These are phyloP conservation scores for Philaethria dido DNA, from an alignment of 2,888 invertebrate genomes.

Conservation along the genomic window DNA sequence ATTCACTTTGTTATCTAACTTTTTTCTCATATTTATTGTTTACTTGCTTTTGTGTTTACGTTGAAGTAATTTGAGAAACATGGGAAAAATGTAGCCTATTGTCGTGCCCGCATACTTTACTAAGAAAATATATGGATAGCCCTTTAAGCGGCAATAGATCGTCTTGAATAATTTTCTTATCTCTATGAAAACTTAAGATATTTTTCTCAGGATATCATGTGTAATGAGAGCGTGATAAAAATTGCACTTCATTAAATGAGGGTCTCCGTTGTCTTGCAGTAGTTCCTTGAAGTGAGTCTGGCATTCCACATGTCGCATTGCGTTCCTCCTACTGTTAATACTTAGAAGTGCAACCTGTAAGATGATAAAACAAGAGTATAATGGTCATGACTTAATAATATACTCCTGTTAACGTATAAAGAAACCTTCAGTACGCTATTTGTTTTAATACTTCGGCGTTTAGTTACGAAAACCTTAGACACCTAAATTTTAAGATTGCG, in stretches of 20 bases:
- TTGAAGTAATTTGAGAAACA: constrained; percentile 34
- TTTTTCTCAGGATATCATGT: constrained; percentile 5
- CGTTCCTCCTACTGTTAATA: constrained; percentile 43
- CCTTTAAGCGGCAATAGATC: constrained; percentile 1
- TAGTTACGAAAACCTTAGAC: neutral
- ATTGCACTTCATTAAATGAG: constrained; percentile 40
- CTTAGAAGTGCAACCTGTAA: constrained; percentile 46
- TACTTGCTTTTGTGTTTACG: constrained; percentile 18
- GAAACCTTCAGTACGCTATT: neutral
- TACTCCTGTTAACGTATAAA: neutral
- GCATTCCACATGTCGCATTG: constrained; percentile 44
- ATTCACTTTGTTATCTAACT: neutral
- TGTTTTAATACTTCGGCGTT: neutral
- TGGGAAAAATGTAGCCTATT: constrained; percentile 38
- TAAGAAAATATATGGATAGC: constrained; percentile 11
- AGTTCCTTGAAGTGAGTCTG: constrained; percentile 52
- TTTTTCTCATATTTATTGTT: constrained; percentile 18
- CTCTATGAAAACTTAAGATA: constrained; percentile 1
- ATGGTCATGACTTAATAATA: neutral
- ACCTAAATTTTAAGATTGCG: too few species aligned
- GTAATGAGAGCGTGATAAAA: constrained; percentile 2
- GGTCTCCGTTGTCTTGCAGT: constrained; percentile 49
- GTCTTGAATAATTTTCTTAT: neutral
- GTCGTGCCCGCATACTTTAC: constrained; percentile 37
- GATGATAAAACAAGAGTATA: constrained; percentile 27